Evolutionary conservation across 1,140 invertebrate species (phyloP).

Genomic region (Pseudomyrmex cubaensis): DNA sequence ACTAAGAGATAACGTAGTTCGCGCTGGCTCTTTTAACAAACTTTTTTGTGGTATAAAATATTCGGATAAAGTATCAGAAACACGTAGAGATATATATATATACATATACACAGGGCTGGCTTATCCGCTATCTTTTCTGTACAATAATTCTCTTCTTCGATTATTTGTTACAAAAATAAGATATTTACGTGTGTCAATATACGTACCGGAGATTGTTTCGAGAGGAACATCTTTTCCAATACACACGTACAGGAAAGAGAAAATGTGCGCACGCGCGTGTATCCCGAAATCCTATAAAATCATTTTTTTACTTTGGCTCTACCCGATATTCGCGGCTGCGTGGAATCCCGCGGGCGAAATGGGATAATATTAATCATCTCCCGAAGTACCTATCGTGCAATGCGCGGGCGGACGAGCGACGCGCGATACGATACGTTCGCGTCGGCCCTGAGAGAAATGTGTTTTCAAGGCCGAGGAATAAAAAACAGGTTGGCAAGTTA

Average conservation of each 20-base stretch:
- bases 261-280: too few species aligned
- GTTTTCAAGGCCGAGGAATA: constrained; percentile 46
- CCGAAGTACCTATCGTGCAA: constrained; percentile 12
- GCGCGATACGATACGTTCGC: constrained; percentile 22
- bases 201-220: neutral
- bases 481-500: constrained; percentile 59
- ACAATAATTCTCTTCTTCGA: neutral
- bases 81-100: too few species aligned
- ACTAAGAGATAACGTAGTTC: too few species aligned
- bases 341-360: constrained; percentile 23
- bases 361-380: constrained; percentile 43
- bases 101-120: too few species aligned
- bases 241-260: neutral
- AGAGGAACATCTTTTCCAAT: neutral
- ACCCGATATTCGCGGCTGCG: constrained; percentile 21
- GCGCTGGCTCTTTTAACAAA: neutral
- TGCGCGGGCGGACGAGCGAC: neutral
- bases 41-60: neutral
- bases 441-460: constrained; percentile 43
- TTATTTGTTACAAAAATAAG: neutral
- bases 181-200: neutral
- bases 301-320: constrained; percentile 12
- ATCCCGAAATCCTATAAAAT: neutral
- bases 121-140: neutral
- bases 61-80: neutral